A percentile compares a stretch with the other conserved stretches of the same genome.
phyloP scores from a whole-genome alignment of 1,140 invertebrate genomes.

The Pachypsylla venusta region DNA sequence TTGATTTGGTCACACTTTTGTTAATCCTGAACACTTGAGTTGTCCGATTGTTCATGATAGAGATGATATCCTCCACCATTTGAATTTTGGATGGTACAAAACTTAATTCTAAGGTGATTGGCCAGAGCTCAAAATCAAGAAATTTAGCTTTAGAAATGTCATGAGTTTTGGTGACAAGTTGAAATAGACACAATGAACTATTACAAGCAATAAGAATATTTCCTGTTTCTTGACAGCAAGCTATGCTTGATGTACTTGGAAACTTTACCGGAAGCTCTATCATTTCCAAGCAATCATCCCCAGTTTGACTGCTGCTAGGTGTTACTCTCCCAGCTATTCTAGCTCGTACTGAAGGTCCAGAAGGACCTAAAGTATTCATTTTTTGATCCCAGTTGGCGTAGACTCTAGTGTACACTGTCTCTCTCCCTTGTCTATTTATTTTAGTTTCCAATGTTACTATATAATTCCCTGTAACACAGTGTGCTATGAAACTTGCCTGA shows the following conservation, averaged over 20 bases:
- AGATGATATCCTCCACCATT: slow-evolving; percentile 43
- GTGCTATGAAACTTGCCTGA: slow-evolving; percentile 39
- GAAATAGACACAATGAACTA: slow-evolving; percentile 38
- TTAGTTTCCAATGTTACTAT: slow-evolving; percentile 46
- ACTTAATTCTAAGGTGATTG: slow-evolving; percentile 34
- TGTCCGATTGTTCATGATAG: slow-evolving; percentile 33
- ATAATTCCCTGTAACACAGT: slow-evolving; percentile 41
- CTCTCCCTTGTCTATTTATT: slow-evolving; percentile 35
- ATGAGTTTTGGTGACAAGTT: slow-evolving; percentile 42
- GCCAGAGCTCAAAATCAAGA: slow-evolving; percentile 44
- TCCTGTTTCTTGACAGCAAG: slow-evolving; percentile 44
- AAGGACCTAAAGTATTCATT: slow-evolving; percentile 29
- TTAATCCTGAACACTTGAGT: slow-evolving; percentile 32
- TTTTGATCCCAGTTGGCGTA: slow-evolving; percentile 45
- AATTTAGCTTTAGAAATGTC: slow-evolving; percentile 45
- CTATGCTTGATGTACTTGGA: slow-evolving; percentile 36
- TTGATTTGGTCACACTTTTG: slow-evolving; percentile 20
- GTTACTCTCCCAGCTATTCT: slow-evolving; percentile 51
- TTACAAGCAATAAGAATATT: slow-evolving; percentile 41
- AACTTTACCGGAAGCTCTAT: slow-evolving; percentile 45
- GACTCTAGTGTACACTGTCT: slow-evolving; percentile 41
- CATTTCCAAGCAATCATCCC: slow-evolving; percentile 39
- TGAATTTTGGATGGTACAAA: slow-evolving; percentile 36
- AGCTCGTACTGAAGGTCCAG: slow-evolving; percentile 45
- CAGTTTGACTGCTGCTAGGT: slow-evolving; percentile 32